Conservation (phyloP, 1,140 invertebrate species). For the Tribolium castaneum region DNA sequence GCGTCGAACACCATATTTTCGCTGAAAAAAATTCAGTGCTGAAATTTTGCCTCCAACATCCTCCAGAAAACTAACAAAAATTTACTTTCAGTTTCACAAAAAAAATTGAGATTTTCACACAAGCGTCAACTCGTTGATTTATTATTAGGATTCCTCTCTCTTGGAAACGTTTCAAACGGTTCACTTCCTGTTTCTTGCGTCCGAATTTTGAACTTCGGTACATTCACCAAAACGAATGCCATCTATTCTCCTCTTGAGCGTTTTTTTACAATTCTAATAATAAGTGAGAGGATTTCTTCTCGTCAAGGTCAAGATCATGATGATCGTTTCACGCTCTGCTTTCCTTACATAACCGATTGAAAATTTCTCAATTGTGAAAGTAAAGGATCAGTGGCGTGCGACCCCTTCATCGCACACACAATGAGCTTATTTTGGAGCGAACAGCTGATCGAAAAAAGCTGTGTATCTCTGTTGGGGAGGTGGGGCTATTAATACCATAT, state of each 20-base stretch:
- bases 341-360: constrained; percentile 10
- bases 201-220: background rate
- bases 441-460: background rate
- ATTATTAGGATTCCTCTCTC: background rate
- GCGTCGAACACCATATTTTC: background rate
- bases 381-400: background rate
- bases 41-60: background rate
- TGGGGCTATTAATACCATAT: background rate
- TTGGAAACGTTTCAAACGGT: background rate
- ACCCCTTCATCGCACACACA: background rate
- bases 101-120: background rate
- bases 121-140: background rate
- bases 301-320: constrained; percentile 40
- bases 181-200: background rate
- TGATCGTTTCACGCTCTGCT: constrained; percentile 7
- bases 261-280: background rate
- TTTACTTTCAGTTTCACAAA: too few species aligned
- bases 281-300: background rate
- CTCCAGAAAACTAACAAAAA: background rate
- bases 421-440: background rate
- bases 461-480: background rate
- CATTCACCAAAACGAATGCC: background rate
- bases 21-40: background rate
- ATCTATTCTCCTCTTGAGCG: background rate
- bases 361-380: background rate